Conservation (phyloP, 2,797 vertebrate species). For the Hyperoplus immaculatus region DNA sequence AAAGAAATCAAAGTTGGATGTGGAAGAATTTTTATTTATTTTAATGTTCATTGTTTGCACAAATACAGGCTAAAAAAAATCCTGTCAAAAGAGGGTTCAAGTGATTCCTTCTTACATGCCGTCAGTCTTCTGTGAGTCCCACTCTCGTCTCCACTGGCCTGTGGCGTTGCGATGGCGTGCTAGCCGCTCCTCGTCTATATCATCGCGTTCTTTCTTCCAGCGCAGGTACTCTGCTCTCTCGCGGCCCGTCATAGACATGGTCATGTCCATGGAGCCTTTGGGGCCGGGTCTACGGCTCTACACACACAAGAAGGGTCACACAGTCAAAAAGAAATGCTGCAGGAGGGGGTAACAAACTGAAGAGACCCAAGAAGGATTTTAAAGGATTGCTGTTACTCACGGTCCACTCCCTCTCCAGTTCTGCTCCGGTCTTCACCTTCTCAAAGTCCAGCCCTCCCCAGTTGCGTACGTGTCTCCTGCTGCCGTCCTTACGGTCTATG, state of each 20-base stretch:
- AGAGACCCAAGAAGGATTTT: neutral
- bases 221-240: constrained; percentile 93
- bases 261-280: constrained; percentile 88
- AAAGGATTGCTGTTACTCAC: constrained; percentile 67
- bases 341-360: neutral
- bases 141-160: constrained; percentile 94
- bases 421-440: constrained; percentile 89
- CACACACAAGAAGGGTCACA: neutral
- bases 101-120: constrained; percentile 82
- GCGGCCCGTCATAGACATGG: constrained; percentile 94
- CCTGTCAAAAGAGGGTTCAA: neutral
- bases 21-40: too few species aligned
- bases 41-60: neutral
- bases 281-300: constrained; percentile 81
- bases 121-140: constrained; percentile 93
- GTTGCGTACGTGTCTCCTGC: constrained; percentile 91
- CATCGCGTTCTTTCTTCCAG: constrained; percentile 95
- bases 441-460: constrained; percentile 95
- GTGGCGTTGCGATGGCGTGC: constrained; percentile 93
- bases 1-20: neutral
- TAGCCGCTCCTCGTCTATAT: constrained; percentile 93
- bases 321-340: neutral
- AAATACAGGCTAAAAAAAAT: neutral
- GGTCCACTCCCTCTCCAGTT: constrained; percentile 88
- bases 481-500: constrained; percentile 90